Evolutionary conservation across 92 coral and sea anemone genomes (phyloP).

Genomic region (Parazoanthus swiftii): DNA sequence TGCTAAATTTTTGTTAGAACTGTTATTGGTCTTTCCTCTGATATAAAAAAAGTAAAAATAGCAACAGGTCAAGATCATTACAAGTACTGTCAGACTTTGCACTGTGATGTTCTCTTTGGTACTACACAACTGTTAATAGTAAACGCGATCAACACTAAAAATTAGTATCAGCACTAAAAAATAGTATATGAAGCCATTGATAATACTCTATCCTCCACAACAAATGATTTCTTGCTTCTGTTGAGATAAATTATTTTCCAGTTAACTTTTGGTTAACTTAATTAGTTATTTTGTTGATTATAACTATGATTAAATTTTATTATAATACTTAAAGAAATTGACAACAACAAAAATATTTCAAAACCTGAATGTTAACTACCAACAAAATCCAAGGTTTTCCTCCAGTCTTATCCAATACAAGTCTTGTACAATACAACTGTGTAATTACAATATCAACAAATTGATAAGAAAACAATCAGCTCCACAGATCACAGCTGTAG

Average conservation of each 20-base stretch:
- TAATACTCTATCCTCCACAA: background rate
- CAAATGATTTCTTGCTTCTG: background rate
- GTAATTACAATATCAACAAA: background rate
- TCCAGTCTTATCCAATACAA: background rate
- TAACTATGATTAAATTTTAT: background rate
- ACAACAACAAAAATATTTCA: constrained; percentile 3
- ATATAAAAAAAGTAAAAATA: too few species aligned
- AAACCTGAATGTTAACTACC: background rate
- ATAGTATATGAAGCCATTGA: background rate
- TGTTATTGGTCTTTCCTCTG: too few species aligned
- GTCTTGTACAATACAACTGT: background rate
- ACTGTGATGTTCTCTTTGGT: too few species aligned
- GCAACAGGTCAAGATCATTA: too few species aligned
- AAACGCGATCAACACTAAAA: too few species aligned
- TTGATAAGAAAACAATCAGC: constrained; percentile 18
- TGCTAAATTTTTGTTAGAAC: too few species aligned
- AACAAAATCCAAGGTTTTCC: background rate
- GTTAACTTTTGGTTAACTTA: constrained; percentile 7
- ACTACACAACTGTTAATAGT: too few species aligned
- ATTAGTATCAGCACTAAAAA: background rate
- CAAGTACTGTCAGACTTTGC: too few species aligned
- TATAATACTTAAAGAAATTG: constrained; percentile 14
- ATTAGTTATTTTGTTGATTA: constrained; percentile 7
- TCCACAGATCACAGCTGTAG: constrained; percentile 38
- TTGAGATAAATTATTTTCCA: background rate